Percentiles rank a stretch among this genome's conserved stretches.
Conservation (phyloP, 2,888 invertebrate species). For the Drosophila meridiana region DNA sequence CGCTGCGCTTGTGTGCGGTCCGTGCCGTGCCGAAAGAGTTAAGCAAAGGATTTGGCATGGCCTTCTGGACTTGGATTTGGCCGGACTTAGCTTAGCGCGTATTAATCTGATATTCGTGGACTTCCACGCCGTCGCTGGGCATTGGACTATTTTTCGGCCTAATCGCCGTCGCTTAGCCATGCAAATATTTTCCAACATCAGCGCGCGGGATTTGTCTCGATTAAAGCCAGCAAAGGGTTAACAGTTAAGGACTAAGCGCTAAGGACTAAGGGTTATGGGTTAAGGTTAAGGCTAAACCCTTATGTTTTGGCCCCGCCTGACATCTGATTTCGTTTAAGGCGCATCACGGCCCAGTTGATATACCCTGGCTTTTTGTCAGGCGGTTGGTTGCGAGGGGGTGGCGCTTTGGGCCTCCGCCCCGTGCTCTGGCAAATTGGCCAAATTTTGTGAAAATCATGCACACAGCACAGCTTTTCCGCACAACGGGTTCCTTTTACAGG, state of each 20-base stretch:
- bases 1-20: slow-evolving; percentile 7
- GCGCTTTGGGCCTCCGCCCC: not conserved
- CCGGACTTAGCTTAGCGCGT: slow-evolving; percentile 64
- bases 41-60: slow-evolving; percentile 71
- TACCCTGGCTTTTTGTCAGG: not conserved
- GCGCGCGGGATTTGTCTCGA: slow-evolving; percentile 58
- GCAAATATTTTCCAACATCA: slow-evolving; percentile 78
- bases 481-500: slow-evolving; percentile 37
- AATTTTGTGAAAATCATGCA: slow-evolving; percentile 81
- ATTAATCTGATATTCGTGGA: slow-evolving; percentile 72
- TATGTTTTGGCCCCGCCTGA: slow-evolving; percentile 26
- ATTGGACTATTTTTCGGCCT: slow-evolving; percentile 43
- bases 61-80: slow-evolving; percentile 35
- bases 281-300: slow-evolving; percentile 33
- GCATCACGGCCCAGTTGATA: slow-evolving; percentile 22
- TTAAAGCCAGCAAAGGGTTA: slow-evolving; percentile 44
- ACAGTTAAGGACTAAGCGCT: slow-evolving; percentile 19
- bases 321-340: slow-evolving; percentile 66
- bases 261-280: slow-evolving; percentile 22
- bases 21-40: slow-evolving; percentile 62
- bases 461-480: slow-evolving; percentile 45
- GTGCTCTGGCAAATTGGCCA: slow-evolving; percentile 76
- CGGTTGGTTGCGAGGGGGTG: not conserved
- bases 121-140: slow-evolving; percentile 23
- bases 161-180: slow-evolving; percentile 78